Percentiles rank a stretch among this genome's conserved stretches.
These are phyloP conservation scores for Sminthurinus aureus DNA, from an alignment of 2,888 invertebrate species.

Conservation along the genomic window DNA sequence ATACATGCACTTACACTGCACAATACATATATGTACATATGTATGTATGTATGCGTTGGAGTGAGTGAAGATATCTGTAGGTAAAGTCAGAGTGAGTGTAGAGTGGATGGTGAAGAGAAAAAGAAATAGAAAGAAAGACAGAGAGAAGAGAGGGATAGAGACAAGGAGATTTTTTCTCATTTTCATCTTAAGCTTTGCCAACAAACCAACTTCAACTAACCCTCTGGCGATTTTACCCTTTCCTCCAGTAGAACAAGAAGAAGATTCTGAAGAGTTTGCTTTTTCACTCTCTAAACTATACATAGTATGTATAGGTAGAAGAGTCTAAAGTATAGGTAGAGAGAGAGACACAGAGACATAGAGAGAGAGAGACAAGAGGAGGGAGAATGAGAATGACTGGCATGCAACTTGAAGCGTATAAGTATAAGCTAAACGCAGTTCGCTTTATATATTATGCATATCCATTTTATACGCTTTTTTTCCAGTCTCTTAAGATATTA, in stretches of 20 bases:
- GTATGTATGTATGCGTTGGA: too few relatives aligned
- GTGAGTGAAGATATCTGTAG: too few relatives aligned
- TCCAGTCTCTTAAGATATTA: background rate
- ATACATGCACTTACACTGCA: too few relatives aligned
- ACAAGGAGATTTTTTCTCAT: background rate
- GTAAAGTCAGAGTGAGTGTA: too few relatives aligned
- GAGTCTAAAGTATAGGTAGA: background rate
- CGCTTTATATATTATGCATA: background rate
- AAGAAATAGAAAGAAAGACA: background rate
- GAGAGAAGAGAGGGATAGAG: background rate
- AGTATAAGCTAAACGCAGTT: background rate
- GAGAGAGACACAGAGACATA: background rate
- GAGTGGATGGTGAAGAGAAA: background rate
- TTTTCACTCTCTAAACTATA: background rate
- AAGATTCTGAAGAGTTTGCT: background rate
- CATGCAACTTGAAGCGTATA: background rate
- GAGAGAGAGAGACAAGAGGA: background rate
- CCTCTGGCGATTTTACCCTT: slow-evolving; percentile 19
- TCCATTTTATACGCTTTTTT: background rate
- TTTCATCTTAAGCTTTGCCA: background rate
- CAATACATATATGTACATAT: too few relatives aligned
- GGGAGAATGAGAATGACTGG: background rate
- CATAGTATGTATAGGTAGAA: too few relatives aligned
- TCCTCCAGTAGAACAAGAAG: background rate
- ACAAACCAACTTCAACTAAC: slow-evolving; percentile 2